phyloP scores from a whole-genome alignment of 2,113 vertebrate species.

The Hystrix brachyura region DNA sequence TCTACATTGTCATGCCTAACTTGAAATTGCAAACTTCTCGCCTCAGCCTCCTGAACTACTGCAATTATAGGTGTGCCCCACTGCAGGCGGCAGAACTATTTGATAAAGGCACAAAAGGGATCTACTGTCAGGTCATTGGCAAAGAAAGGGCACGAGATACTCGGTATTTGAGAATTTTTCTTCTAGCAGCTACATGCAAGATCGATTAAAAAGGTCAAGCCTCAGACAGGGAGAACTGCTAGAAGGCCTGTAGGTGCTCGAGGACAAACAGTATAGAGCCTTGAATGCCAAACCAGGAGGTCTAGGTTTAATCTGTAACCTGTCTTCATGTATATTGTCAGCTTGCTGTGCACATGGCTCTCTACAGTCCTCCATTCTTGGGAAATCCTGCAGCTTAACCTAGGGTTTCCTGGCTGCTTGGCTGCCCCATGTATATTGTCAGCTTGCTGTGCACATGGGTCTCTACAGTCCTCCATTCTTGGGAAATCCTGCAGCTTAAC shows the following conservation, averaged over 20 bases:
- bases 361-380: not conserved
- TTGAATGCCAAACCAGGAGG: not conserved
- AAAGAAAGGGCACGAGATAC: not conserved
- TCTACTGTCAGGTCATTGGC: not conserved
- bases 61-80: not conserved
- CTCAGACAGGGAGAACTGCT: not conserved
- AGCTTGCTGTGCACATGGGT: too few species aligned
- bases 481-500: not conserved
- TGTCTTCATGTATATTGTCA: fast-evolving
- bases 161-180: not conserved
- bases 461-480: not conserved
- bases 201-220: not conserved
- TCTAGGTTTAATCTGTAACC: not conserved
- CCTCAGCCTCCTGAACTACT: not conserved
- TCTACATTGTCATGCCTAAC: not conserved
- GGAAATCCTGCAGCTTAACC: not conserved
- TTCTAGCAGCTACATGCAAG: not conserved
- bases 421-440: not conserved
- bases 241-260: not conserved
- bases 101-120: not conserved
- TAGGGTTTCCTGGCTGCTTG: fast-evolving
- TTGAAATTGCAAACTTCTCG: not conserved
- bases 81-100: not conserved
- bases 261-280: not conserved
- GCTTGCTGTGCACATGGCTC: not conserved